Percentiles rank a stretch among this genome's conserved stretches.
Evolutionary conservation across 2,797 vertebrate genomes (phyloP).

Genomic region (Gallirallus australis): DNA sequence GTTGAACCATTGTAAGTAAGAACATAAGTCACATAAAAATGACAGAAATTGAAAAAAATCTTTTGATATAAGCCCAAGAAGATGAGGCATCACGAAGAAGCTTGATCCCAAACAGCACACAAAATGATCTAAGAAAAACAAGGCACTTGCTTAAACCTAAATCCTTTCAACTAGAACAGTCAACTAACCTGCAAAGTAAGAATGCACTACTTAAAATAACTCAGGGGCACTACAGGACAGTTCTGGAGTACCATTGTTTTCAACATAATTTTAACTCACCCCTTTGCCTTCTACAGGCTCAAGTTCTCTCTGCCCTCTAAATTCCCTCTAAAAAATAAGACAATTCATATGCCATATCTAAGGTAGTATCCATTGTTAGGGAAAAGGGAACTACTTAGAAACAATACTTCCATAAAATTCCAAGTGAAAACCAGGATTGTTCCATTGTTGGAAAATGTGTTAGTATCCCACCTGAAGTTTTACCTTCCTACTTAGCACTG

Average conservation of each 20-base stretch:
- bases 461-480: neutral
- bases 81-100: neutral
- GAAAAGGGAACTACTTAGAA: neutral
- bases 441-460: neutral
- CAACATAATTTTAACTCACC: neutral
- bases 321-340: neutral
- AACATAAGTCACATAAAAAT: rapidly evolving
- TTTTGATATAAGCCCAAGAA: neutral
- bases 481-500: neutral
- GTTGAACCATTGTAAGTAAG: neutral
- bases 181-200: neutral
- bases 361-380: neutral
- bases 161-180: neutral
- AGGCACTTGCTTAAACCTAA: neutral
- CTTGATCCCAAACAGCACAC: neutral
- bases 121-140: neutral
- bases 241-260: neutral
- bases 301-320: neutral
- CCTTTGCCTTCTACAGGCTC: neutral
- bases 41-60: neutral
- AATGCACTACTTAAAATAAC: neutral
- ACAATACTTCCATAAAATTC: neutral
- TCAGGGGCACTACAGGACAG: neutral
- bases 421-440: neutral
- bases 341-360: neutral